Percentiles rank a stretch among this genome's conserved stretches.
These are phyloP conservation scores for Eubasilissa regina DNA, from an alignment of 1,140 invertebrate species.

Conservation along the genomic window DNA sequence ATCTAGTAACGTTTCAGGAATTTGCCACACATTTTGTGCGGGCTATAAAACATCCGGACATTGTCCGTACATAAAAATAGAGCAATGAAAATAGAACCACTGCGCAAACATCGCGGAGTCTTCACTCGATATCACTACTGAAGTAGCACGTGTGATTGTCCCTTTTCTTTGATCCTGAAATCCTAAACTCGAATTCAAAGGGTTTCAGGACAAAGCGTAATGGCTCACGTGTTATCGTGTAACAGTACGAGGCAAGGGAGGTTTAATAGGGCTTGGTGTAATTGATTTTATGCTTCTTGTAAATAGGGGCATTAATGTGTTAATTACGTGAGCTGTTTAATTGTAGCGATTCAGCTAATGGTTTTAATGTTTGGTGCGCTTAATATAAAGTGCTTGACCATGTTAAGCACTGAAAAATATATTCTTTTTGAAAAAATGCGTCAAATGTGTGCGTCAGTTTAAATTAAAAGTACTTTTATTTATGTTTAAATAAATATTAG, in stretches of 20 bases:
- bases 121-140: too few relatives aligned
- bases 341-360: conserved; percentile 12
- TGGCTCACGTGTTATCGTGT: background rate
- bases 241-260: background rate
- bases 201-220: background rate
- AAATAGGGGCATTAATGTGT: conserved; percentile 1
- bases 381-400: background rate
- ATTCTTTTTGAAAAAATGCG: too few relatives aligned
- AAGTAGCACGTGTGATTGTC: background rate
- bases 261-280: background rate
- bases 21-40: too few relatives aligned
- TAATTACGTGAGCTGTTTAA: conserved; percentile 1
- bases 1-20: too few relatives aligned
- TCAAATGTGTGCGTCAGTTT: too few relatives aligned
- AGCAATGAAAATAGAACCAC: too few relatives aligned
- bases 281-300: conserved; percentile 26
- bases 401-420: too few relatives aligned
- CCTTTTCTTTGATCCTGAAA: background rate
- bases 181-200: background rate
- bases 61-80: too few relatives aligned
- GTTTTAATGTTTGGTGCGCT: background rate
- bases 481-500: too few relatives aligned
- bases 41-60: too few relatives aligned
- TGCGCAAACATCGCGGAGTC: too few relatives aligned
- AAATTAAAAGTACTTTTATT: too few relatives aligned